Percentiles rank a stretch among this genome's conserved stretches.
Conservation (phyloP, 2,888 invertebrate species). For the Eulithis testata region DNA sequence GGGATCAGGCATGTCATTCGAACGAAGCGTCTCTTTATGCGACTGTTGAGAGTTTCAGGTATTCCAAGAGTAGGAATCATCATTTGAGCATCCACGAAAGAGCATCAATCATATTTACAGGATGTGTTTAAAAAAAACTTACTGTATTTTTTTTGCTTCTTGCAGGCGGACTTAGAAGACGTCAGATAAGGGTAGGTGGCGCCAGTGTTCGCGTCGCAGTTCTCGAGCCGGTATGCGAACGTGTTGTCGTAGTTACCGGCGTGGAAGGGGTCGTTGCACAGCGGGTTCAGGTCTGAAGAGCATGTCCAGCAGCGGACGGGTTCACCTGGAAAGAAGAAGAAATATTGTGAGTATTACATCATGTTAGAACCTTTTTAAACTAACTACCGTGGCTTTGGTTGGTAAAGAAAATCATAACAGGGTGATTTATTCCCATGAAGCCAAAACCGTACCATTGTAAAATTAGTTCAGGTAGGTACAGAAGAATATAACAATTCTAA, state of each 20-base stretch:
- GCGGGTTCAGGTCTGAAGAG: conserved; percentile 88
- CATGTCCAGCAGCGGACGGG: conserved; percentile 91
- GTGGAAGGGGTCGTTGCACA: conserved; percentile 90
- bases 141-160: conserved; percentile 91
- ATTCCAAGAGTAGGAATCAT: too few species aligned
- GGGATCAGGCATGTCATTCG: too few species aligned
- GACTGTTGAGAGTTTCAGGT: too few species aligned
- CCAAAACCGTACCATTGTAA: too few species aligned
- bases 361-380: too few species aligned
- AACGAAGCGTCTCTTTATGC: too few species aligned
- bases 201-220: conserved; percentile 78
- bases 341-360: background rate
- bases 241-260: conserved; percentile 78
- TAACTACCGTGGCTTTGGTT: too few species aligned
- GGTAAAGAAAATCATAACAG: too few species aligned
- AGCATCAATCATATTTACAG: background rate
- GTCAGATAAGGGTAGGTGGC: conserved; percentile 77
- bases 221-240: conserved; percentile 74
- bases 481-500: too few species aligned
- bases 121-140: conserved; percentile 58
- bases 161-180: conserved; percentile 87
- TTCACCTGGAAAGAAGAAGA: conserved; percentile 80
- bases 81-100: background rate
- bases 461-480: too few species aligned
- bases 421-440: too few species aligned